These are phyloP conservation scores for Drosophila pruinosa DNA, from an alignment of 1,140 invertebrate species.

Conservation along the genomic window DNA sequence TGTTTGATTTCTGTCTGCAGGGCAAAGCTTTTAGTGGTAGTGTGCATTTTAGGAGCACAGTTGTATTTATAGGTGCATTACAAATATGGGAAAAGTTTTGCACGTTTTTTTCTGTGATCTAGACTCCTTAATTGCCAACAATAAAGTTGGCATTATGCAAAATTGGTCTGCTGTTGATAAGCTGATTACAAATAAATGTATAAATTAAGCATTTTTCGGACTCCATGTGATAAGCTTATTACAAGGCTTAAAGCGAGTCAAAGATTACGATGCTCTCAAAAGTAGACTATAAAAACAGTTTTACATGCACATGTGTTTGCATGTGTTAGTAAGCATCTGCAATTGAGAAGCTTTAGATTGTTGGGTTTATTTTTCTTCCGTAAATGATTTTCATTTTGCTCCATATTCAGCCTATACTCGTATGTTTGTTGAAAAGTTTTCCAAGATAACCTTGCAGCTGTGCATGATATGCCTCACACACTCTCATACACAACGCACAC, in stretches of 20 bases:
- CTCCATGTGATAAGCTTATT: neutral
- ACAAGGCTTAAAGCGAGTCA: neutral
- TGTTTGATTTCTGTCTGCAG: constrained; percentile 10
- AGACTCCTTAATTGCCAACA: neutral
- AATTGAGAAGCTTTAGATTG: neutral
- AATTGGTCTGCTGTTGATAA: constrained; percentile 3
- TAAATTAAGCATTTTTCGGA: neutral
- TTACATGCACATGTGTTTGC: neutral
- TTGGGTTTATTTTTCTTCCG: neutral
- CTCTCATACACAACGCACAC: neutral
- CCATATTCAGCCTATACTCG: neutral
- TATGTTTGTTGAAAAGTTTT: neutral
- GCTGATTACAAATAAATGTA: constrained; percentile 2
- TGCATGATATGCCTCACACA: neutral
- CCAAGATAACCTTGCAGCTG: neutral
- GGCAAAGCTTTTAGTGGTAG: constrained; percentile 6
- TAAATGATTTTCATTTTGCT: neutral
- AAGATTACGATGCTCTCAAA: neutral
- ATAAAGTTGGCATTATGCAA: neutral
- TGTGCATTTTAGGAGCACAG: neutral
- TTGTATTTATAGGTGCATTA: neutral
- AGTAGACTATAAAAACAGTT: neutral
- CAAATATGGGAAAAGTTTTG: neutral
- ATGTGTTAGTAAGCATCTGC: constrained; percentile 1
- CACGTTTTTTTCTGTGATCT: neutral